Percentiles rank a stretch among this genome's conserved stretches.
Evolutionary conservation across 1,140 invertebrate species (phyloP).

Genomic region (Solenopsis fugax): DNA sequence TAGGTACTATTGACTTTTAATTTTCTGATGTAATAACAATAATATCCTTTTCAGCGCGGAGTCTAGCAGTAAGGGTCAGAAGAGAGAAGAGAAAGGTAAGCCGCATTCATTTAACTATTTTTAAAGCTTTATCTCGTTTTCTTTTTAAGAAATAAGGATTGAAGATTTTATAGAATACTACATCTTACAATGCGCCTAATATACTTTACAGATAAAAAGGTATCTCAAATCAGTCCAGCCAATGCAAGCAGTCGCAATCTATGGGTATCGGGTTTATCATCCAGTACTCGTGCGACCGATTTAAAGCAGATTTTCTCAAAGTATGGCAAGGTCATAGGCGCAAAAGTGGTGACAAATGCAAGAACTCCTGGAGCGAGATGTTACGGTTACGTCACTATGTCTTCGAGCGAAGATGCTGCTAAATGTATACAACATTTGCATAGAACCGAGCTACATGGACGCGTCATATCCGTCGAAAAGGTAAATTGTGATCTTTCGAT

Average conservation of each 20-base stretch:
- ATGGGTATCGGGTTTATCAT: constrained; percentile 97
- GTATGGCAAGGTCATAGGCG: constrained; percentile 97
- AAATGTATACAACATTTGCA: constrained; percentile 96
- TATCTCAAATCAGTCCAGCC: constrained; percentile 76
- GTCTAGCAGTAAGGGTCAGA: constrained; percentile 81
- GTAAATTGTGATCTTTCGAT: constrained; percentile 83
- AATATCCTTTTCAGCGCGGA: constrained; percentile 82
- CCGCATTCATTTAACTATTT: constrained; percentile 5
- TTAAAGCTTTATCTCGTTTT: not conserved
- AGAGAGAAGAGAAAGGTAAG: constrained; percentile 85
- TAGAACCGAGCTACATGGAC: constrained; percentile 95
- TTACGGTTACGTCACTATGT: constrained; percentile 98
- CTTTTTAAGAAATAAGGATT: not conserved
- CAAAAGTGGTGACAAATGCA: constrained; percentile 98
- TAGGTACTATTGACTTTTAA: not conserved
- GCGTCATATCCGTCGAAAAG: constrained; percentile 97
- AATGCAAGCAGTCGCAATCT: constrained; percentile 90
- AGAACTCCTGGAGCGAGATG: constrained; percentile 95
- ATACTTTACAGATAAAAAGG: constrained; percentile 82
- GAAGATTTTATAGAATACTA: not conserved
- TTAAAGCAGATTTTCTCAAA: constrained; percentile 96
- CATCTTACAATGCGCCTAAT: not conserved
- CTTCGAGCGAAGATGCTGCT: constrained; percentile 94
- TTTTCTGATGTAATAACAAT: constrained; percentile 51
- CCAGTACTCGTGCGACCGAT: constrained; percentile 95